Evolutionary conservation across 2,888 invertebrate species (phyloP).

Genomic region (Melikaiella ostensackeni): DNA sequence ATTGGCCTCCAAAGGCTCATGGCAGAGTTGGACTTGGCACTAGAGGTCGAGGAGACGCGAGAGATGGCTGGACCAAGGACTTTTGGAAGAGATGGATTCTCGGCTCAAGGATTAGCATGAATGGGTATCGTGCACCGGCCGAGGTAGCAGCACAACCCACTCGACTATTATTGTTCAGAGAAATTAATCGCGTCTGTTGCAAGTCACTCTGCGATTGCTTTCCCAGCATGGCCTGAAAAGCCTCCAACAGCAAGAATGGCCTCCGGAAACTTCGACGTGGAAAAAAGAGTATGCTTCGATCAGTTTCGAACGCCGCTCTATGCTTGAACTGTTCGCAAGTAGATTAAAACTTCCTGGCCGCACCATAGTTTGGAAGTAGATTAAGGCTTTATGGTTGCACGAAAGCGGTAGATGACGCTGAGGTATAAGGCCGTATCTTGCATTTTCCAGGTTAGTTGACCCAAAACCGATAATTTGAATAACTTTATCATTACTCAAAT

Average conservation of each 20-base stretch:
- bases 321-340: slow-evolving; percentile 39
- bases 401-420: slow-evolving; percentile 15
- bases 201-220: slow-evolving; percentile 67
- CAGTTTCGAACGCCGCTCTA: slow-evolving; percentile 30
- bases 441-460: slow-evolving; percentile 15
- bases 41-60: slow-evolving; percentile 47
- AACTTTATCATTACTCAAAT: neutral
- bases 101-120: slow-evolving; percentile 69
- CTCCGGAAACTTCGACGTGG: neutral
- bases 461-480: slow-evolving; percentile 12
- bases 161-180: slow-evolving; percentile 68
- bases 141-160: slow-evolving; percentile 66
- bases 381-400: slow-evolving; percentile 32
- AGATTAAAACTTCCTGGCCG: slow-evolving; percentile 37
- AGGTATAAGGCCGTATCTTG: slow-evolving; percentile 29
- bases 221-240: slow-evolving; percentile 45
- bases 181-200: slow-evolving; percentile 72
- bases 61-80: slow-evolving; percentile 45
- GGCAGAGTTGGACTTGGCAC: slow-evolving; percentile 42
- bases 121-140: slow-evolving; percentile 67
- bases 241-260: slow-evolving; percentile 3
- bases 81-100: slow-evolving; percentile 46
- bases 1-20: slow-evolving; percentile 64
- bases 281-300: slow-evolving; percentile 36
- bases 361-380: slow-evolving; percentile 32